Evolutionary conservation across 2,888 invertebrate genomes (phyloP).

Genomic region (Drosophila eohydei): DNA sequence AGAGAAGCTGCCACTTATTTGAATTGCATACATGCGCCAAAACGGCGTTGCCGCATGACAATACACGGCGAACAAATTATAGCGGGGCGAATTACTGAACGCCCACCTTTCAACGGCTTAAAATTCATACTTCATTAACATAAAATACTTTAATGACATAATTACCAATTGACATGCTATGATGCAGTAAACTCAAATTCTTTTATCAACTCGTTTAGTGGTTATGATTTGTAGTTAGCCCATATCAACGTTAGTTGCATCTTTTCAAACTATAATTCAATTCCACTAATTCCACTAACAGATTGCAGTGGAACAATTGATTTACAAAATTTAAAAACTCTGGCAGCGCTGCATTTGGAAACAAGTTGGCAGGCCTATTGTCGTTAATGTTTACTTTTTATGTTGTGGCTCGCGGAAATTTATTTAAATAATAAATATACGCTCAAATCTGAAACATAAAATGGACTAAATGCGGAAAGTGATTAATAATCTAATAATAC

Average conservation of each 20-base stretch:
- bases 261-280: background rate
- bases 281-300: background rate
- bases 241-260: background rate
- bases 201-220: background rate
- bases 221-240: background rate
- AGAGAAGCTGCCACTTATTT: conserved; percentile 56
- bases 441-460: conserved; percentile 11
- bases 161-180: background rate
- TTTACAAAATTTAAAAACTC: background rate
- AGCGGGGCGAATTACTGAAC: conserved; percentile 80
- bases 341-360: conserved; percentile 31
- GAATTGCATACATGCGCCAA: conserved; percentile 78
- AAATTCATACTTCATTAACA: conserved; percentile 73
- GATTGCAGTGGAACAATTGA: background rate
- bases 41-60: conserved; percentile 81
- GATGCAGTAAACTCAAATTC: background rate
- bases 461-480: conserved; percentile 9
- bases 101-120: conserved; percentile 79
- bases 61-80: conserved; percentile 79
- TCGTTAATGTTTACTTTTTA: conserved; percentile 37
- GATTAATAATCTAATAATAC: conserved; percentile 10
- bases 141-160: background rate
- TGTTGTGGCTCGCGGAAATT: conserved; percentile 19
- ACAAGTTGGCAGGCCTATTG: conserved; percentile 39
- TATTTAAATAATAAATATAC: conserved; percentile 8